A percentile compares a stretch with the other conserved stretches of the same genome.
These are phyloP conservation scores for Aptenodytes patagonicus DNA, from an alignment of 2,113 vertebrate species.

Conservation along the genomic window DNA sequence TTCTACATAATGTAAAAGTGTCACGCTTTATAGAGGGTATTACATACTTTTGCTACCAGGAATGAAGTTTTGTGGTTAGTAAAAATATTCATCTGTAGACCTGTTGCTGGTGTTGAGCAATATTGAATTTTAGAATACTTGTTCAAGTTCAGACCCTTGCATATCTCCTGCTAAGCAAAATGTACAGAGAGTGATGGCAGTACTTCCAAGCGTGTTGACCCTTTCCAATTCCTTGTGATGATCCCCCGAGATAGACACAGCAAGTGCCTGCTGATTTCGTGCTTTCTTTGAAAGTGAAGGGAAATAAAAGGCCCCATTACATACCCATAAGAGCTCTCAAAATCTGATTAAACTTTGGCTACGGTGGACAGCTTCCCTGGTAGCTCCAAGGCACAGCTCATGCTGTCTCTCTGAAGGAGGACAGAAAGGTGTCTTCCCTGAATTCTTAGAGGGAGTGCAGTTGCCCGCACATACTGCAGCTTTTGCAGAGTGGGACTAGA, in stretches of 20 bases:
- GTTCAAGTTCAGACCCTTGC: background rate
- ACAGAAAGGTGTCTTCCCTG: background rate
- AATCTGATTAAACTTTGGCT: background rate
- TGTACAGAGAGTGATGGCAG: background rate
- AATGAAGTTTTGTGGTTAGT: constrained; percentile 5
- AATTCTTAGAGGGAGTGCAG: too few species aligned
- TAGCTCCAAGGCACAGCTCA: background rate
- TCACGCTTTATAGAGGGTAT: background rate
- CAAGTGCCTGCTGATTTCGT: background rate
- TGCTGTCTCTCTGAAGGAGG: background rate
- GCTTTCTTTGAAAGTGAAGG: background rate
- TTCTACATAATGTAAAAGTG: background rate
- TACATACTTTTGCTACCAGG: background rate
- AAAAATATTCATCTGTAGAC: background rate
- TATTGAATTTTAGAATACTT: background rate
- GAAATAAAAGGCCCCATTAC: background rate
- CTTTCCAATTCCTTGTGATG: background rate
- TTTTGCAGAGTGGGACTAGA: background rate
- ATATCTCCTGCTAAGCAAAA: background rate
- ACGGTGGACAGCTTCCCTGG: background rate
- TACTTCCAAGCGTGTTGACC: background rate
- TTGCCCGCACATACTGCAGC: background rate
- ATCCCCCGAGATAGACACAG: accelerated
- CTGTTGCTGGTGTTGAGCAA: background rate
- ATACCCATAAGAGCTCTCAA: background rate